Base-by-base conservation (phyloP, 2,113 vertebrate genomes). In the Pomatorhinus ruficollis region DNA sequence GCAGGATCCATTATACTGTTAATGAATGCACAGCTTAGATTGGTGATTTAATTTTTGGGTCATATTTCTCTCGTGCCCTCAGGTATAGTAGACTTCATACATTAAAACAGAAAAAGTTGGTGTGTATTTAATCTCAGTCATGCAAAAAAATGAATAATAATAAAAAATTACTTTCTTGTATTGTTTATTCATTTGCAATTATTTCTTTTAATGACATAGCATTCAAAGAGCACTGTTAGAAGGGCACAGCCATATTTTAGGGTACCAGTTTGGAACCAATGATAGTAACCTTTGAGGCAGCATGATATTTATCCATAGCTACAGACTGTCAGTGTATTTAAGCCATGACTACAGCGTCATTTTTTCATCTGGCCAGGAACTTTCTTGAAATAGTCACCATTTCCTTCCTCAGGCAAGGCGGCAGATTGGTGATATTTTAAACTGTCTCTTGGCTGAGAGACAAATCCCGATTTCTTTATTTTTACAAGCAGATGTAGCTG, bases 1-100 rank as follows among this genome's bases (percentile, higher is more conserved):
- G 47, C 65, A 84, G 65, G 69, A 91, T 89, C 94, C 63, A 85
- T 95, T 96, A 42, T 84, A 24, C 65, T 79, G 70, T 72, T 96
- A 97, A 96, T 96, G 81, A 96, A 83, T 79, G 61, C 65, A 90
- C n/a, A 76, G 59, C 85, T 91, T 74, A 95, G 65, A 93, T 53
- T 78, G 53, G 64, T 74, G 87, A 87, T 94, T 96, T 96, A 95
- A 93, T 85, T 96, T 95, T 91, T 78, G 87, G 75, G 80, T 94
- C 78, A 28, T 76, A 69, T 95, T 95, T 91, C 81, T 72, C 23
- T 85, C 4, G 1, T 91, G 42, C 78, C 89, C 75, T 87, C 61
- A 89, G 83, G 77, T 96, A 31, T 42, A 89, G 60, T 57, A 93
- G 57, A 42, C 57, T 87, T 91, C 70, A 69, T 82, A 68, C 59